Conservation (phyloP, 2,888 invertebrate species). For the Stratiomys singularior region DNA sequence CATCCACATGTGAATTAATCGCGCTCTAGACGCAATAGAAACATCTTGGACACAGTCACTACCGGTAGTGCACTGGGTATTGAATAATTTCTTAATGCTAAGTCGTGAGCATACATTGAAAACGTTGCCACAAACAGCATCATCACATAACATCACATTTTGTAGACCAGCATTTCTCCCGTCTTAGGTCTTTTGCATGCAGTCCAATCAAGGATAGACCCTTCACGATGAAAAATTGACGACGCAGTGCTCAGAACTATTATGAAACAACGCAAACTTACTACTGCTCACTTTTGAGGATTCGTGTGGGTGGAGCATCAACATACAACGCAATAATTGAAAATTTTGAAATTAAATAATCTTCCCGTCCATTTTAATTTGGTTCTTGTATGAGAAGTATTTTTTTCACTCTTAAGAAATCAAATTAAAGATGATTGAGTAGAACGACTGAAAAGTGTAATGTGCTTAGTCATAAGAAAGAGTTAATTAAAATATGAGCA, state of each 20-base stretch:
- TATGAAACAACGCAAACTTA: too few species aligned
- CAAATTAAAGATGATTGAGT: neutral
- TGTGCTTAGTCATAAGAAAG: constrained; percentile 13
- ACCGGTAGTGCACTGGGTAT: neutral
- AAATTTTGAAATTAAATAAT: constrained; percentile 26
- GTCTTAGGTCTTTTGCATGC: too few species aligned
- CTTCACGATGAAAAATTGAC: neutral
- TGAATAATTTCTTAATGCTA: constrained; percentile 20
- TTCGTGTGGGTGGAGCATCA: neutral
- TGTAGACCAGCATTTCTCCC: too few species aligned
- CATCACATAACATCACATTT: too few species aligned
- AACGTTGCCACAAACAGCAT: neutral
- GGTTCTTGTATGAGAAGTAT: too few species aligned
- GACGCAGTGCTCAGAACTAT: too few species aligned
- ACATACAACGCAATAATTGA: constrained; percentile 14
- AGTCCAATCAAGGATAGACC: neutral
- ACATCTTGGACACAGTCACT: constrained; percentile 1
- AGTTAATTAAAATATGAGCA: neutral
- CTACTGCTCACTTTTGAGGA: neutral
- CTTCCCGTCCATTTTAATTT: constrained; percentile 24
- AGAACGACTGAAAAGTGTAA: neutral
- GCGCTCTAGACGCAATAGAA: neutral
- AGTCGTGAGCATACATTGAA: neutral
- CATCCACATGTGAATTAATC: constrained; percentile 1
- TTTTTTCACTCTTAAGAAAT: too few species aligned